phyloP scores from a whole-genome alignment of 2,888 invertebrate genomes.

The Neoascia interrupta region DNA sequence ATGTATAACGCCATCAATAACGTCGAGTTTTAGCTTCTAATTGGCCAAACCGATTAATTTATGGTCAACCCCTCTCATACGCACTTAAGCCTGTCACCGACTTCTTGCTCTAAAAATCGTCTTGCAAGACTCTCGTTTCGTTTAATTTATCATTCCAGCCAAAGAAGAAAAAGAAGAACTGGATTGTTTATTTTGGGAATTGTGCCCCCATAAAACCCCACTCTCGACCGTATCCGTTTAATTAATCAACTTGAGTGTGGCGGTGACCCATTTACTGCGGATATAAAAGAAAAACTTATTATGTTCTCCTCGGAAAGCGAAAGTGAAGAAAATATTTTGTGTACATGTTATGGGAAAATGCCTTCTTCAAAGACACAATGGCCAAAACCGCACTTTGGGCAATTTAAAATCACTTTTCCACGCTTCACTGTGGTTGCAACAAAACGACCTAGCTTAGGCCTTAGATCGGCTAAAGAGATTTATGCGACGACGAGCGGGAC shows the following conservation, averaged over 20 bases:
- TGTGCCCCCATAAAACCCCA: neutral
- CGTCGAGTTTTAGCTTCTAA: conserved; percentile 7
- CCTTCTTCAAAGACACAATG: conserved; percentile 4
- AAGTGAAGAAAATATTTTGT: conserved; percentile 26
- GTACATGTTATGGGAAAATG: conserved; percentile 22
- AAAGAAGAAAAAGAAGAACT: too few relatives aligned
- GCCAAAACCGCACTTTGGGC: neutral
- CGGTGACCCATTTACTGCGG: too few relatives aligned
- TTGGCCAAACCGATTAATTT: conserved; percentile 36
- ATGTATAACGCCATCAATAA: conserved; percentile 25
- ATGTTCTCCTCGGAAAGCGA: conserved; percentile 16
- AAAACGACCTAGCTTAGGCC: too few relatives aligned
- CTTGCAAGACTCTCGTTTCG: too few relatives aligned
- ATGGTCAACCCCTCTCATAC: too few relatives aligned
- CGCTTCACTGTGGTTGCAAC: too few relatives aligned
- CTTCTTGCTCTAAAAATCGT: too few relatives aligned
- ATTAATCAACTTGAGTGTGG: conserved; percentile 36
- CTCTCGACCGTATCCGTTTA: conserved; percentile 29
- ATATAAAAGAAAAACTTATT: neutral
- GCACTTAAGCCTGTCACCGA: conserved; percentile 17
- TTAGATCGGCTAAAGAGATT: conserved; percentile 8
- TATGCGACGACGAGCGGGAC: conserved; percentile 12
- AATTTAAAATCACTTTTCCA: conserved; percentile 15
- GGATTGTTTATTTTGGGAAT: conserved; percentile 34
- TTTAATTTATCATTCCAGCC: conserved; percentile 28